phyloP scores from a whole-genome alignment of 2,113 vertebrate genomes.

The Lates calcarifer region DNA sequence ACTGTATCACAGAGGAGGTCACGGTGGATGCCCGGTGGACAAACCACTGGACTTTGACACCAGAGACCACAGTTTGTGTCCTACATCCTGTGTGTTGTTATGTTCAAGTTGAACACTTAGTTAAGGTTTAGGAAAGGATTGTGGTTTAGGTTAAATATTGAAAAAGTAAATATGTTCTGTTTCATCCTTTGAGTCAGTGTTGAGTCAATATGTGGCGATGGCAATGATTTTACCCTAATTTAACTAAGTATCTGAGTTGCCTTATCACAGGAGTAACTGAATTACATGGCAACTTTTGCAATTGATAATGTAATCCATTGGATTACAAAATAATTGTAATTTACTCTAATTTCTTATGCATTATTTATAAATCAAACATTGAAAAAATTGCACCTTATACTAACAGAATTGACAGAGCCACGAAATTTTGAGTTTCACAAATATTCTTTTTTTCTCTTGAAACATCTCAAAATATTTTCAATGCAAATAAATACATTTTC shows the following conservation, averaged over 20 bases:
- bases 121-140: not conserved
- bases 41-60: not conserved
- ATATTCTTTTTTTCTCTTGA: no score
- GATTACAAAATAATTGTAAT: no score
- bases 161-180: constrained; percentile 1
- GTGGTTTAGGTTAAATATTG: not conserved
- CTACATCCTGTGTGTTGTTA: not conserved
- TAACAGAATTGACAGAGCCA: no score
- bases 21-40: not conserved
- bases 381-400: no score
- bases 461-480: no score
- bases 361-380: no score
- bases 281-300: no score
- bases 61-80: not conserved
- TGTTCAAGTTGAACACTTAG: not conserved
- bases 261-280: no score
- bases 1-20: not conserved
- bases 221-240: not conserved
- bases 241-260: not conserved
- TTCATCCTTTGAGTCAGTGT: not conserved
- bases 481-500: no score
- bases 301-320: no score
- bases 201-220: not conserved
- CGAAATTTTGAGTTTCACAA: no score
- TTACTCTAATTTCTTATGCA: no score